phyloP scores from a whole-genome alignment of 2,113 vertebrate species.

The Dasyprocta punctata region DNA sequence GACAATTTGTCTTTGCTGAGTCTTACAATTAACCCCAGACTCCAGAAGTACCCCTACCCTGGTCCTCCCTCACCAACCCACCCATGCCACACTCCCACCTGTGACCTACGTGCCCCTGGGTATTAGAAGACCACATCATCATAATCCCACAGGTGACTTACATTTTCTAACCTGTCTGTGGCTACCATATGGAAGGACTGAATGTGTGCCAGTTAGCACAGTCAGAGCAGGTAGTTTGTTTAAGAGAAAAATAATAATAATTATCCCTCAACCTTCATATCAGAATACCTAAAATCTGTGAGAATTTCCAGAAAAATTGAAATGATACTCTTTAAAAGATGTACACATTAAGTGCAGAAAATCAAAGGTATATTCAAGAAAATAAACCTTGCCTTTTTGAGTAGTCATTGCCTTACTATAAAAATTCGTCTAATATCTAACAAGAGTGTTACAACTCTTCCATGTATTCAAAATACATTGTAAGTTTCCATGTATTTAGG shows the following conservation, averaged over 20 bases:
- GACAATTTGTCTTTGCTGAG: background rate
- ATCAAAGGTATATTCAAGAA: background rate
- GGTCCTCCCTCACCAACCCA: fast-evolving
- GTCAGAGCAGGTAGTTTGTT: background rate
- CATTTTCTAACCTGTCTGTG: background rate
- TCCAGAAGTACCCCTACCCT: background rate
- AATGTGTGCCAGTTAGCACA: background rate
- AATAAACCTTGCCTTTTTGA: background rate
- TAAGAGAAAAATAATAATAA: background rate
- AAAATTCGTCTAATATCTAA: background rate
- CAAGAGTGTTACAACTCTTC: background rate
- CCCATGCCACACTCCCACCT: background rate
- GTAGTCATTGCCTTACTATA: background rate
- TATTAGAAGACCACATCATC: background rate
- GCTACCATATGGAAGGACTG: background rate
- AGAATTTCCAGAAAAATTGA: background rate
- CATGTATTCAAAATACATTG: background rate
- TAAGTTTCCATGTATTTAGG: background rate
- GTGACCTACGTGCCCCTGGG: background rate
- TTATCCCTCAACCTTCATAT: background rate
- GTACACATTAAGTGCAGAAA: background rate
- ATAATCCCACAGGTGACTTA: background rate
- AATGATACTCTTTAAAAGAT: background rate
- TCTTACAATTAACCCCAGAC: background rate
- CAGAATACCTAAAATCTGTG: background rate